Conservation (phyloP, 2,888 invertebrate species). For the Eulithis prunata region DNA sequence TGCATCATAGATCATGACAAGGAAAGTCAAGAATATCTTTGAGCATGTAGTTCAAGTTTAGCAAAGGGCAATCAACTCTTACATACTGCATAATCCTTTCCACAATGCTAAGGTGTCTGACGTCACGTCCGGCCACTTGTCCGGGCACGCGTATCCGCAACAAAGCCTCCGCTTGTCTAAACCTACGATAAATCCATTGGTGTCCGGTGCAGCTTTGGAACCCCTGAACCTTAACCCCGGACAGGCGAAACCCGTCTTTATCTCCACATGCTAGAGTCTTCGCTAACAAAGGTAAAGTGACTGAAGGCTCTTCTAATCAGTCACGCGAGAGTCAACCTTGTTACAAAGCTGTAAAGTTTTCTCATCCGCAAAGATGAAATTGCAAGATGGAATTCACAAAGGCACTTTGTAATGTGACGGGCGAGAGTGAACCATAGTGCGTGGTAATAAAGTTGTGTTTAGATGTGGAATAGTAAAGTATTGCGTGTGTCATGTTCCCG, state of each 20-base stretch:
- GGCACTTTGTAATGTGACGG: not conserved
- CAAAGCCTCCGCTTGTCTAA: conserved; percentile 70
- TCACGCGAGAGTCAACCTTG: conserved; percentile 7
- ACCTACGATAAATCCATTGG: conserved; percentile 72
- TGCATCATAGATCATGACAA: too few relatives aligned
- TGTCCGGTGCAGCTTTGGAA: conserved; percentile 61
- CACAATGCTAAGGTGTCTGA: conserved; percentile 11
- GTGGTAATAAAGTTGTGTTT: conserved; percentile 7
- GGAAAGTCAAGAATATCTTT: too few relatives aligned
- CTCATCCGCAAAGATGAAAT: not conserved
- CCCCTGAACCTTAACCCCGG: conserved; percentile 37
- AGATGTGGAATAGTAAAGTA: conserved; percentile 1
- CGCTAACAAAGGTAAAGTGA: not conserved
- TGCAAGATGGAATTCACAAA: conserved; percentile 8
- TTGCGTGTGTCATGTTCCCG: conserved; percentile 36
- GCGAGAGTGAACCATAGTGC: conserved; percentile 1
- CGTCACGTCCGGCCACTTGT: conserved; percentile 23
- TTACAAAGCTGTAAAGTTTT: not conserved
- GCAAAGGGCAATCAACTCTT: conserved; percentile 1
- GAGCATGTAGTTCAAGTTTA: not conserved
- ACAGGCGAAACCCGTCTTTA: conserved; percentile 12
- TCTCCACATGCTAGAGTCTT: conserved; percentile 7
- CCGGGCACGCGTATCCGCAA: conserved; percentile 58
- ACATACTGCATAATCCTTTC: conserved; percentile 13
- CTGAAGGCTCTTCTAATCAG: not conserved